Conservation (phyloP, 2,888 invertebrate species). For the Phortica magna region DNA sequence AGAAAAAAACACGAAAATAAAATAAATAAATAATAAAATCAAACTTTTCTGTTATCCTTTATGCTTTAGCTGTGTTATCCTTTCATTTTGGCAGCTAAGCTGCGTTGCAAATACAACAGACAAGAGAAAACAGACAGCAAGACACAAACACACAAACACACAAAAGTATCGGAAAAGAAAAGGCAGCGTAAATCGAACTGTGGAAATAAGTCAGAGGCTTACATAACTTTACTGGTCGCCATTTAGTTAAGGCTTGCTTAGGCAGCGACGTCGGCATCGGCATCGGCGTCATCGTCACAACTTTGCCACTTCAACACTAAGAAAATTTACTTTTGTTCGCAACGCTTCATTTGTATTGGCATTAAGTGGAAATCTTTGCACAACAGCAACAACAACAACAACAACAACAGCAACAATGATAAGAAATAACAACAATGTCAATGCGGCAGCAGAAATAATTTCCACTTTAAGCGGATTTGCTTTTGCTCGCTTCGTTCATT, state of each 20-base stretch:
- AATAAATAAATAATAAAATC: conserved; percentile 50
- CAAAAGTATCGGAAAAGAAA: background rate
- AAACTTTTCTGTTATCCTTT: conserved; percentile 49
- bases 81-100: conserved; percentile 25
- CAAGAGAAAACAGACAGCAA: conserved; percentile 4
- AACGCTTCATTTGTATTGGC: conserved; percentile 4
- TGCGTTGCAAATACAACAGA: conserved; percentile 1
- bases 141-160: conserved; percentile 14
- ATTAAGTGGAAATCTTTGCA: background rate
- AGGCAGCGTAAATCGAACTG: conserved; percentile 8
- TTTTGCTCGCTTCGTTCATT: conserved; percentile 43
- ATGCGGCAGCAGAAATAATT: conserved; percentile 65
- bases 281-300: background rate
- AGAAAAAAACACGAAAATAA: background rate
- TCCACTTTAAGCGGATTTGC: conserved; percentile 75
- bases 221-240: conserved; percentile 54
- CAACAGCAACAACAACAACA: background rate
- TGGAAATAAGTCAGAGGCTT: conserved; percentile 70
- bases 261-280: background rate
- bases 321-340: conserved; percentile 20
- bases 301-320: conserved; percentile 14
- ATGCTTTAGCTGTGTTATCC: conserved; percentile 14
- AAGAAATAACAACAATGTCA: conserved; percentile 44
- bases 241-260: conserved; percentile 38
- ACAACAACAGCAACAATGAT: conserved; percentile 52